These are phyloP conservation scores for Blastomussa wellsi DNA, from an alignment of 92 coral and sea anemone genomes.

Conservation along the genomic window DNA sequence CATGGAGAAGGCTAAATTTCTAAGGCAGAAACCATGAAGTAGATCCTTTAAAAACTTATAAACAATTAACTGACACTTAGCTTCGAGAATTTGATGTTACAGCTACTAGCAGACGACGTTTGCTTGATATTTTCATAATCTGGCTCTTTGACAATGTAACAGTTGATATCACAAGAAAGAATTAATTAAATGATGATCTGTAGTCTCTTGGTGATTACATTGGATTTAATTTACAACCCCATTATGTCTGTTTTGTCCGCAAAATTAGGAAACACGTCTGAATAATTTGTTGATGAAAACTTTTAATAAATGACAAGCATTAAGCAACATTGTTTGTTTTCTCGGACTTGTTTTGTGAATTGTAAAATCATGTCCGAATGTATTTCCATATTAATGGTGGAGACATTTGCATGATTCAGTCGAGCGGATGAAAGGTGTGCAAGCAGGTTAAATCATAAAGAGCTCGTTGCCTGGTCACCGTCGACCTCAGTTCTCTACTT, in stretches of 20 bases:
- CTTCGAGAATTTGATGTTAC: neutral
- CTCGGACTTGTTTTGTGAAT: neutral
- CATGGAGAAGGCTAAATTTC: too few relatives aligned
- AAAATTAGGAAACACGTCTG: neutral
- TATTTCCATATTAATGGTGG: slow-evolving; percentile 2
- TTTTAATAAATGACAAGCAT: neutral
- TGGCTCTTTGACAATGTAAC: neutral
- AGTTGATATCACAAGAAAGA: neutral
- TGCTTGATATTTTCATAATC: neutral
- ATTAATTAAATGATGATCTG: neutral
- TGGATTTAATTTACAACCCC: neutral
- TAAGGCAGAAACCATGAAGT: too few relatives aligned
- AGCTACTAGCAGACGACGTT: neutral
- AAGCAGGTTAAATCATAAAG: neutral
- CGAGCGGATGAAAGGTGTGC: neutral
- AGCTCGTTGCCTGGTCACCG: neutral
- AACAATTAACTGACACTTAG: neutral
- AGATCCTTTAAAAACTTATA: neutral
- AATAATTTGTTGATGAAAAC: neutral
- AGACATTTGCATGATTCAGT: neutral
- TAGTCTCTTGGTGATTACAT: neutral
- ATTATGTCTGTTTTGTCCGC: neutral
- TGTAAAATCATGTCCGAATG: neutral
- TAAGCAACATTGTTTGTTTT: neutral
- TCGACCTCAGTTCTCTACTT: neutral